Evolutionary conservation across 2,888 invertebrate species (phyloP).

Genomic region (Rhodophaea formosa): DNA sequence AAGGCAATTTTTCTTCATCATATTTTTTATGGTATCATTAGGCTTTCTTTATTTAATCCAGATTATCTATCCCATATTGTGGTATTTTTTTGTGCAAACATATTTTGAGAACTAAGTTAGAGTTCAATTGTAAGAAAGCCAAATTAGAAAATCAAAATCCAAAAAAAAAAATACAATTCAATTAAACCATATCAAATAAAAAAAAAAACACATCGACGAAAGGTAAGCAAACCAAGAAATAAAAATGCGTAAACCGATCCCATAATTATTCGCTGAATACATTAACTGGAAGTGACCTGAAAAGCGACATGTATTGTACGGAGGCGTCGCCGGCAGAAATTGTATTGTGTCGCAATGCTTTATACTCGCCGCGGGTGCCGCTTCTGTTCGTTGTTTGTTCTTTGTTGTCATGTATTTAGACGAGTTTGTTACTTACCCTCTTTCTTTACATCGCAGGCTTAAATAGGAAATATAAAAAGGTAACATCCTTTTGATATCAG

Average conservation of each 20-base stretch:
- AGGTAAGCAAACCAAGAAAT: constrained; percentile 29
- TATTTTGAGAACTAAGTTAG: neutral
- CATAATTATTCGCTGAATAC: constrained; percentile 67
- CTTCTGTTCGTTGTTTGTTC: constrained; percentile 56
- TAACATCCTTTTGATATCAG: too few species aligned
- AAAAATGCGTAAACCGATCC: constrained; percentile 44
- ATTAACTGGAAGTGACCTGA: constrained; percentile 72
- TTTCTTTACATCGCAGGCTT: constrained; percentile 25
- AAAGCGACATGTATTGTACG: constrained; percentile 65
- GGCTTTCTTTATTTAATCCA: neutral
- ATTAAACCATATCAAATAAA: constrained; percentile 15
- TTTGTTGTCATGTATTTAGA: constrained; percentile 59
- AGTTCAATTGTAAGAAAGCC: too few species aligned
- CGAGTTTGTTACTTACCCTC: constrained; percentile 21
- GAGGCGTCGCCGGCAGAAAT: constrained; percentile 67
- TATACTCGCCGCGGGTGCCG: constrained; percentile 54
- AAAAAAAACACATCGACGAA: constrained; percentile 28
- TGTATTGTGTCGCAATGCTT: constrained; percentile 64
- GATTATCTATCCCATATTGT: neutral
- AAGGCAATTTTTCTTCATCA: neutral
- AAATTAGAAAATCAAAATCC: too few species aligned
- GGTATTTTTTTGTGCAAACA: neutral
- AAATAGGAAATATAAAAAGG: neutral
- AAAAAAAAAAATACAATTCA: neutral
- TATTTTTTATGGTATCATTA: neutral